Evolutionary conservation across 2,888 invertebrate genomes (phyloP), one percentile per base, ranked within the genome.

Genomic region (Antheraea assamensis): DNA sequence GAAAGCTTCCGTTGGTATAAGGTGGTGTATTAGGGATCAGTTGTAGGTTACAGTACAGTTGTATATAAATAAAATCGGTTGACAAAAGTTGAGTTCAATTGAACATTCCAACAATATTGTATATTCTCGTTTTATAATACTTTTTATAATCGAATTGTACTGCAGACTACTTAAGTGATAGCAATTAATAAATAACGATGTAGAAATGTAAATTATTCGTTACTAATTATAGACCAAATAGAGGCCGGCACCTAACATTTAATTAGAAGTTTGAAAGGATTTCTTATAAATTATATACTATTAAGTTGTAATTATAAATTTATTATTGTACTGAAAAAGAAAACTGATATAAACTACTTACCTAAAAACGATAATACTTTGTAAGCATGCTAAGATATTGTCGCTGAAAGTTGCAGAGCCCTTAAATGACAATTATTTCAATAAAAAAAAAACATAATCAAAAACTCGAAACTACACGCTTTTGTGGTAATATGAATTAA

Each of bases 1-100:
- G 80, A 80, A 81, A 80, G 81, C 81, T 71, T 73, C 70, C 42
- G 58, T 73, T 42, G 70, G 42, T 58, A 70, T 70, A 73, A 73
- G 73, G 70, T 73, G 70, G 73, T 47, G 70, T 73, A 70, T 73
- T 73, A 73, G 70, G 70, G 70, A 42, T 73, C 70, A 47, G 42
- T 70, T 73, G 70, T 70, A 58, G 30, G 58, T n/a, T 68, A n/a
- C n/a, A 0, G 1, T 68, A 35, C 30, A 64, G 17, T 30, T 64
- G 61, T 61, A 27, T 15, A 61, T 61, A 3, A 27, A 61, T 13
- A 61, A 61, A 24, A 27, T n/a, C 24, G 24, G n/a, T 24, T 58
- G 0, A n/a, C n/a, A 10, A 58, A 58, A 58, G n/a, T 58, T 58
- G 24, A 58, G 24, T 58, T 24, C 58, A 2, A 58, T 24, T 58